phyloP scores from a whole-genome alignment of 2,888 invertebrate genomes.

The Ectemnius cavifrons region DNA sequence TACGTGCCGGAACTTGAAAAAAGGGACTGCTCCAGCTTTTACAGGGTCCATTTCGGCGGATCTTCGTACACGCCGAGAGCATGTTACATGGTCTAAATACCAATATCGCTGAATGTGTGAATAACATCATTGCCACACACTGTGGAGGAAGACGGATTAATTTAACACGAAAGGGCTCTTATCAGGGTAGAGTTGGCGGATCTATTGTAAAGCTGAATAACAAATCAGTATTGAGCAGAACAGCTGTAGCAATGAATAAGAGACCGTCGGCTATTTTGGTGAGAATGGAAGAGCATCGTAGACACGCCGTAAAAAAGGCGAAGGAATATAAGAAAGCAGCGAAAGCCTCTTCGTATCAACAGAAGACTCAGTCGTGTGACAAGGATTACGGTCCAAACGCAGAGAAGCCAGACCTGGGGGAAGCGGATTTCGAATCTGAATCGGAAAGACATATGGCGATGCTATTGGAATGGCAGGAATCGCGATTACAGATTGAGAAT shows the following conservation, averaged over 20 bases:
- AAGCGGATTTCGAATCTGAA: background rate
- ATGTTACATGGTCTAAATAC: background rate
- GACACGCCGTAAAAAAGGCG: background rate
- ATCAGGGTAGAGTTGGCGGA: conserved; percentile 1
- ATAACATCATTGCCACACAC: conserved; percentile 13
- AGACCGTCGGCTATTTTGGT: background rate
- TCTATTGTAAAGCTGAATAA: background rate
- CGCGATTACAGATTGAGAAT: background rate
- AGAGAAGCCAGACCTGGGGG: too few relatives aligned
- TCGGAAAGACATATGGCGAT: background rate
- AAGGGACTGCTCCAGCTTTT: background rate
- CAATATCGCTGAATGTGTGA: conserved; percentile 10
- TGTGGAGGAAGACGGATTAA: conserved; percentile 16
- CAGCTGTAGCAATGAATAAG: conserved; percentile 4
- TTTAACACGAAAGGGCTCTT: conserved; percentile 1
- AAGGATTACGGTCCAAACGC: too few relatives aligned
- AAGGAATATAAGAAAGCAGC: conserved; percentile 1
- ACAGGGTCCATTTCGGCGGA: conserved; percentile 11
- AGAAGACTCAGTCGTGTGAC: too few relatives aligned
- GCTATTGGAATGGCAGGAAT: conserved; percentile 10
- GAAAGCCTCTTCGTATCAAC: too few relatives aligned
- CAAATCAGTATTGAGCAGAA: conserved; percentile 7
- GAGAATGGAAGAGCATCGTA: background rate
- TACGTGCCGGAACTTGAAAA: too few relatives aligned
- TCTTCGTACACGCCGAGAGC: background rate